These are phyloP conservation scores for Cynocephalus volans DNA, from an alignment of 2,113 vertebrate species.

Conservation along the genomic window DNA sequence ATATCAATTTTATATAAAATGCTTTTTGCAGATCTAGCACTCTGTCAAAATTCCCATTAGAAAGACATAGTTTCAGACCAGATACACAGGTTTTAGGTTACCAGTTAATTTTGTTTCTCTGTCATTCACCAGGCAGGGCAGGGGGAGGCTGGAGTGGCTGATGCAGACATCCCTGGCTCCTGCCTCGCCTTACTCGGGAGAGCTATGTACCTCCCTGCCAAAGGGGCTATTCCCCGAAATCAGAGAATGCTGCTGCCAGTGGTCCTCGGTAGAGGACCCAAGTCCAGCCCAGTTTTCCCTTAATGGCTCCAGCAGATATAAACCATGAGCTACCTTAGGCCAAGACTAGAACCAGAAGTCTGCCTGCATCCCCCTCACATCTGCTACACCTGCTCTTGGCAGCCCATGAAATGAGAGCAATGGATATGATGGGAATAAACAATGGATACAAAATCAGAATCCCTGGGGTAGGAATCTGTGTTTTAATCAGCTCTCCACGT, in stretches of 20 bases:
- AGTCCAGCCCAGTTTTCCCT: background rate
- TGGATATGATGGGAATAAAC: accelerated
- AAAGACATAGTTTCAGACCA: constrained; percentile 54
- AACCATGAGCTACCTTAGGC: background rate
- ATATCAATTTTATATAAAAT: constrained; percentile 80
- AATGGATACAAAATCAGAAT: background rate
- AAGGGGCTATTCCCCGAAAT: background rate
- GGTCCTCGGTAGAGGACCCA: background rate
- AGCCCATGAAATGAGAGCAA: background rate
- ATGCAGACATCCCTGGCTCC: background rate
- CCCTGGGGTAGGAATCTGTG: background rate
- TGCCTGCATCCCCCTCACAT: background rate
- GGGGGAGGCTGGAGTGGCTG: background rate
- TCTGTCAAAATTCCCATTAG: constrained; percentile 84
- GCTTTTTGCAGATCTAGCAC: constrained; percentile 76
- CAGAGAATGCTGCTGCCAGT: background rate
- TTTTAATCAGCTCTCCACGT: background rate
- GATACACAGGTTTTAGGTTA: constrained; percentile 69
- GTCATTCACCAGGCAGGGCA: background rate
- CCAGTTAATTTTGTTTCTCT: constrained; percentile 53
- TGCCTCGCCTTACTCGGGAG: background rate
- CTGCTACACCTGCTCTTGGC: too few relatives aligned
- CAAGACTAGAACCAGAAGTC: background rate
- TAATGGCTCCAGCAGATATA: background rate
- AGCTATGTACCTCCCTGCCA: background rate